Percentiles rank a stretch among this genome's conserved stretches.
These are phyloP conservation scores for Capromys pilorides DNA, from an alignment of 2,797 vertebrate species.

Conservation along the genomic window DNA sequence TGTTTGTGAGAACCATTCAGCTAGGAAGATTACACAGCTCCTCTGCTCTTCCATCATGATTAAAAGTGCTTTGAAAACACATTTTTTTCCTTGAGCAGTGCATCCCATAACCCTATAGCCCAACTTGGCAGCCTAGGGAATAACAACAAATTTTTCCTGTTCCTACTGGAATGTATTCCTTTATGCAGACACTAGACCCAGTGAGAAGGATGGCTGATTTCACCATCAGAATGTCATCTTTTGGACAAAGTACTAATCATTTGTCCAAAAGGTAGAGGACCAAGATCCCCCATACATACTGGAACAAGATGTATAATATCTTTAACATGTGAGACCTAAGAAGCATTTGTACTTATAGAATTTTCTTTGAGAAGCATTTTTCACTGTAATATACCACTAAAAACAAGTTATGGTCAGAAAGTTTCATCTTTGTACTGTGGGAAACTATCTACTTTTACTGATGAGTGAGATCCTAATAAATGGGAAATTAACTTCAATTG, in stretches of 20 bases:
- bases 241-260: background rate
- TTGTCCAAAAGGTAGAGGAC: background rate
- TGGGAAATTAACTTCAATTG: too few relatives aligned
- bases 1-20: background rate
- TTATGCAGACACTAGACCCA: background rate
- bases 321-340: background rate
- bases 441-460: background rate
- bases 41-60: background rate
- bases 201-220: background rate
- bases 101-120: background rate
- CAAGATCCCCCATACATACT: background rate
- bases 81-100: background rate
- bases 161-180: accelerated
- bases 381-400: background rate
- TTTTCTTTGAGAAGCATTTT: conserved; percentile 33
- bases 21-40: background rate
- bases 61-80: background rate
- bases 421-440: background rate
- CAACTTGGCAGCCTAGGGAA: background rate
- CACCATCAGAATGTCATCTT: background rate
- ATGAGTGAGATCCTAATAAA: background rate
- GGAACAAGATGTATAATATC: background rate
- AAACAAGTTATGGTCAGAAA: background rate
- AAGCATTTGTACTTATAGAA: background rate
- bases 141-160: background rate